Base-by-base conservation (phyloP, 2,797 vertebrate genomes). In the Morelia viridis region DNA sequence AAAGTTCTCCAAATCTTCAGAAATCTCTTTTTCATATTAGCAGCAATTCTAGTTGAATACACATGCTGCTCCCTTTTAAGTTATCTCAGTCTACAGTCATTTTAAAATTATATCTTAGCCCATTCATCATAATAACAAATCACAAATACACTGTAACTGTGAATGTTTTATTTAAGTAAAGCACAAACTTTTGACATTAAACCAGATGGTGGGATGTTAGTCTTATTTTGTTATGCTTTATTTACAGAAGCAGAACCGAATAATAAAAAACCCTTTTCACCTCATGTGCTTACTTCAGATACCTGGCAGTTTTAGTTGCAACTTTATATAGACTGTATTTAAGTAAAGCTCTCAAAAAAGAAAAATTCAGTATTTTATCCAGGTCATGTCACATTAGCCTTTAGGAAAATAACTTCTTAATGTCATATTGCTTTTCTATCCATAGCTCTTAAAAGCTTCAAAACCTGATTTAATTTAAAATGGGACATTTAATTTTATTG, bases 131-230 rank as follows among this genome's bases (percentile, higher is more conserved):
- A 94, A 35, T 35, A 35, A 35, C 35, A 35, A 35, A 35, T 35
- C 35, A 35, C 35, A 35, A 76, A n/a, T 22, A 35, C 3, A 58
- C 0, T 22, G 88, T 83, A 80, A 15, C 89, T 91, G 61, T 41
- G 91, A 92, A 95, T 88, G 26, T 94, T 95, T 94, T 68, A 89
- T 93, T 94, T 94, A 94, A 96, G 95, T 96, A 93, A 96, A 94
- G 76, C 22, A 22, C 9, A 41, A 11, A 86, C 46, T 91, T 76
- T 95, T 92, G 95, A 89, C 84, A 5, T 15, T 91, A 93, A 95
- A 83, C 46, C n/a, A 91, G 95, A 92, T 0, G 65, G 89, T 88
- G 41, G 22, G 89, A 89, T 12, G 93, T 68, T 85, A 94, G 56
- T 26, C 2, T 5, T 90, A 8, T 31, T 92, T 89, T 22, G 31